Conservation (phyloP, 2,797 vertebrate genomes). For the Smutsia temminckii region DNA sequence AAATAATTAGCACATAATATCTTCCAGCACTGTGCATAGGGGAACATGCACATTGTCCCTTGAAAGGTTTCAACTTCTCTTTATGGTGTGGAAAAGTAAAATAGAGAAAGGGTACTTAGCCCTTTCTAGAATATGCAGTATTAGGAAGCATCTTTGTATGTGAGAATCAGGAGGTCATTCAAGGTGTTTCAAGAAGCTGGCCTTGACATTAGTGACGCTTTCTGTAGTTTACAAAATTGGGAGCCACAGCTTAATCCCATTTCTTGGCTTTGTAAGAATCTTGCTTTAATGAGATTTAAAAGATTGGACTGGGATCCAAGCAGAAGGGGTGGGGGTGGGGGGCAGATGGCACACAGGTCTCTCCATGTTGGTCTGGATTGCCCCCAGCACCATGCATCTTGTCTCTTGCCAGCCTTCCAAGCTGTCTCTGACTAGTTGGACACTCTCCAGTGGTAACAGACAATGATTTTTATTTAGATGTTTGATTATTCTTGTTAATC, state of each 20-base stretch:
- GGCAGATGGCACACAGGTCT: conserved; percentile 59
- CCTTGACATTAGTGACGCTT: background rate
- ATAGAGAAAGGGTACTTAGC: background rate
- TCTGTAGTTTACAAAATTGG: background rate
- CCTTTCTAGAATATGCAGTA: background rate
- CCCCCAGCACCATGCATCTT: conserved; percentile 62
- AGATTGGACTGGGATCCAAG: conserved; percentile 10
- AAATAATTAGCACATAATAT: conserved; percentile 64
- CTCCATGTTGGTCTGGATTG: conserved; percentile 63
- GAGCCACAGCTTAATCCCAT: background rate
- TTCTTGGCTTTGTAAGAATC: conserved; percentile 26
- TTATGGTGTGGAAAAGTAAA: background rate
- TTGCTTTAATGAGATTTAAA: conserved; percentile 57
- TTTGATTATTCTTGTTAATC: conserved; percentile 82
- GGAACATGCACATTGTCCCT: background rate
- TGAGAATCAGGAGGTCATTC: background rate
- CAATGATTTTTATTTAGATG: conserved; percentile 82
- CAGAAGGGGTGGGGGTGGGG: conserved; percentile 61
- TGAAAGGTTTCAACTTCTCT: conserved; percentile 7
- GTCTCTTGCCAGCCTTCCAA: conserved; percentile 81
- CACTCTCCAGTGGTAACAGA: conserved; percentile 75
- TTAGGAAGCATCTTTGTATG: background rate
- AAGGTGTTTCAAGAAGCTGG: background rate
- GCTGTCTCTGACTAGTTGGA: conserved; percentile 76
- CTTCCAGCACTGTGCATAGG: background rate